Evolutionary conservation across 2,888 invertebrate genomes (phyloP).

Genomic region (Platycheirus rosarum): DNA sequence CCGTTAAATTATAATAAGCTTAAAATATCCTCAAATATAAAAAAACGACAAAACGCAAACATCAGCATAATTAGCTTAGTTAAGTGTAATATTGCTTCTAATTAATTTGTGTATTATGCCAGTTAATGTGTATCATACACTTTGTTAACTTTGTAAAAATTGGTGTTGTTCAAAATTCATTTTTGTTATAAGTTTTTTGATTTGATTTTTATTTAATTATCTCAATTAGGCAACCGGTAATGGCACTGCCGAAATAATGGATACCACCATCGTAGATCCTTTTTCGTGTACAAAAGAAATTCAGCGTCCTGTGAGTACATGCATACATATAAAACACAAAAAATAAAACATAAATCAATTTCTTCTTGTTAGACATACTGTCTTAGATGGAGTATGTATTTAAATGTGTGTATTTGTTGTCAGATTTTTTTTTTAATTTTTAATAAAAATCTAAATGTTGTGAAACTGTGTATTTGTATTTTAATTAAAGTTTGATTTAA

Average conservation of each 20-base stretch:
- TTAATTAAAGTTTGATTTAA: slow-evolving; percentile 2
- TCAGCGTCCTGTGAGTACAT: slow-evolving; percentile 66
- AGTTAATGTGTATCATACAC: neutral
- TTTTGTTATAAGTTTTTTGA: slow-evolving; percentile 28
- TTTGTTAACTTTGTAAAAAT: slow-evolving; percentile 4
- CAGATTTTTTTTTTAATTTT: slow-evolving; percentile 24
- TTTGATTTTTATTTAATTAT: slow-evolving; percentile 49
- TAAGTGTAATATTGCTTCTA: slow-evolving; percentile 30
- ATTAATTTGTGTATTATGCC: neutral
- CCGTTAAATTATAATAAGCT: neutral
- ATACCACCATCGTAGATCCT: slow-evolving; percentile 39
- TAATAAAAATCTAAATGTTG: slow-evolving; percentile 59
- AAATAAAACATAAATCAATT: slow-evolving; percentile 31
- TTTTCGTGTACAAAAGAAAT: slow-evolving; percentile 53
- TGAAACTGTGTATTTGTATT: slow-evolving; percentile 18
- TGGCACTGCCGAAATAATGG: slow-evolving; percentile 55
- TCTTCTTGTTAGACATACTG: slow-evolving; percentile 65
- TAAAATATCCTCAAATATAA: neutral
- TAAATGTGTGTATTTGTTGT: slow-evolving; percentile 20
- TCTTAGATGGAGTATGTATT: slow-evolving; percentile 52
- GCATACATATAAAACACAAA: neutral
- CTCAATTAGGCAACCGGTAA: slow-evolving; percentile 54
- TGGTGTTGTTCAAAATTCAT: slow-evolving; percentile 25
- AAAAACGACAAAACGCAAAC: slow-evolving; percentile 24
- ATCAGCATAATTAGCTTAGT: slow-evolving; percentile 2